Evolutionary conservation across 2,113 vertebrate genomes (phyloP).

Genomic region (Mormyrus iriodes): DNA sequence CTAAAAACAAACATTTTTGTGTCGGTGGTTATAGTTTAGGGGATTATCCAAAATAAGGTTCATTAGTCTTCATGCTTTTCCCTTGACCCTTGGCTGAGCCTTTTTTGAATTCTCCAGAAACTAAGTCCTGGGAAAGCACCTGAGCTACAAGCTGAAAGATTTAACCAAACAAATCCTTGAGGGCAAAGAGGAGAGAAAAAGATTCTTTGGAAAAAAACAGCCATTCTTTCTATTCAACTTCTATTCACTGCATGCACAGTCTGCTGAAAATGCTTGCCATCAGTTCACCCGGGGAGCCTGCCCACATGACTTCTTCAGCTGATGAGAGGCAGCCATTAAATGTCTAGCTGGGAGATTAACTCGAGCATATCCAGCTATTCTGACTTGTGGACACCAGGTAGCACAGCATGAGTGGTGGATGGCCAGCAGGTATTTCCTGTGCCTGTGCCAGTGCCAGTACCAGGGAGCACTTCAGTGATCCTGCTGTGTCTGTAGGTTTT

Average conservation of each 20-base stretch:
- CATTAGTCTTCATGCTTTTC: not conserved
- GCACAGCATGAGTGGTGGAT: constrained; percentile 11
- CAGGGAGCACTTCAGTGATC: not conserved
- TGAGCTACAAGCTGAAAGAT: not conserved
- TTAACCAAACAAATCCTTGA: not conserved
- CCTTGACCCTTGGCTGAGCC: not conserved
- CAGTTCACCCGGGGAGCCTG: not conserved
- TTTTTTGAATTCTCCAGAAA: not conserved
- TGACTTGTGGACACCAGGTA: constrained; percentile 11
- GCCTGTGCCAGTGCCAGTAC: not conserved
- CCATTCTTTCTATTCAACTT: constrained; percentile 33
- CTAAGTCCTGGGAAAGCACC: not conserved
- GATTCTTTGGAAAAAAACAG: not conserved
- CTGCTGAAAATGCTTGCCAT: constrained; percentile 12
- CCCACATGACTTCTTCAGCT: not conserved
- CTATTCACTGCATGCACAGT: constrained; percentile 65
- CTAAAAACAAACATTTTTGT: not conserved
- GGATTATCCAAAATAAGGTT: not conserved
- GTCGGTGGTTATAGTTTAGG: too few relatives aligned
- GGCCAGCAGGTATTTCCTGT: constrained; percentile 26
- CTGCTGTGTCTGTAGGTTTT: constrained; percentile 22
- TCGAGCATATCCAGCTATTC: not conserved
- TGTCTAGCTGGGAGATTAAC: constrained; percentile 16
- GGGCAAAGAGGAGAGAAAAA: not conserved
- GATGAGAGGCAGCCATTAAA: constrained; percentile 4